Evolutionary conservation across 37 sponge, comb jelly and placozoan species (phyloP).

Genomic region (Corticium candelabrum): DNA sequence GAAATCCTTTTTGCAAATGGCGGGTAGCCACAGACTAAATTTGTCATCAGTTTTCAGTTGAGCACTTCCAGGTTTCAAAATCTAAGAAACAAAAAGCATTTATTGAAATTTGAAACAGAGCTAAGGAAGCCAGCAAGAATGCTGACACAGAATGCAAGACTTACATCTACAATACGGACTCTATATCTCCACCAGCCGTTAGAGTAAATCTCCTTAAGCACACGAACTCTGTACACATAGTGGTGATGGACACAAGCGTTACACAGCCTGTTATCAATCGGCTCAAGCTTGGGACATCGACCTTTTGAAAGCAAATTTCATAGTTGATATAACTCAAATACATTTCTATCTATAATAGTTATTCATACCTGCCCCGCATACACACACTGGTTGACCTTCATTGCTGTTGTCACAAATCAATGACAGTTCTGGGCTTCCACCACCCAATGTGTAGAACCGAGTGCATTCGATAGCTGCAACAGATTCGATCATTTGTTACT

Average conservation of each 20-base stretch:
- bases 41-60: no score
- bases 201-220: not conserved
- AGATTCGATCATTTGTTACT: not conserved
- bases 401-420: no score
- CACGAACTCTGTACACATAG: not conserved
- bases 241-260: not conserved
- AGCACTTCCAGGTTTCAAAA: no score
- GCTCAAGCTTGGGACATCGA: not conserved
- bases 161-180: not conserved
- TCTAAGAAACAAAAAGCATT: no score
- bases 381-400: not conserved
- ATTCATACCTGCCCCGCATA: not conserved
- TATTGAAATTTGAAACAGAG: no score
- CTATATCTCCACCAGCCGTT: not conserved
- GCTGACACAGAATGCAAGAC: no score
- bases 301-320: slow-evolving; percentile 1
- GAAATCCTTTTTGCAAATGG: no score
- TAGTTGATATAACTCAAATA: no score
- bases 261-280: not conserved
- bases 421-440: not conserved
- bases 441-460: not conserved
- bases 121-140: no score
- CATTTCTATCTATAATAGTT: not conserved
- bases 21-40: no score
- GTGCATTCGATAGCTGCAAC: no score